phyloP scores from a whole-genome alignment of 2,797 vertebrate genomes.

The Amniataba percoides region DNA sequence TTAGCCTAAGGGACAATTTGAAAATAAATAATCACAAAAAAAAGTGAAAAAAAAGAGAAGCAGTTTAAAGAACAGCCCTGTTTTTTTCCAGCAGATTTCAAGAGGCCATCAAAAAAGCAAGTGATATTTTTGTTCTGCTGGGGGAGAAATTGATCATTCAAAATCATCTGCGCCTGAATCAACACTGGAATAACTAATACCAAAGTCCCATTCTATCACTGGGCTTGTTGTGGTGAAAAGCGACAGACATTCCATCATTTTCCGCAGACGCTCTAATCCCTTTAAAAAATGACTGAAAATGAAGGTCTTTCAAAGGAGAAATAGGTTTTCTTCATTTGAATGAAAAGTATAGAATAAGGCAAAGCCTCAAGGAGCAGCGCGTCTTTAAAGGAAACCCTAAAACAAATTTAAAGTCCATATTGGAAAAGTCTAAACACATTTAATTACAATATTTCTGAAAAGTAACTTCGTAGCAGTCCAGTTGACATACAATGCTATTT shows the following conservation, averaged over 20 bases:
- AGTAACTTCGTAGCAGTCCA: conserved; percentile 35
- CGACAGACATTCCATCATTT: conserved; percentile 79
- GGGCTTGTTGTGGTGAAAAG: conserved; percentile 77
- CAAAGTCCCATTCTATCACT: conserved; percentile 70
- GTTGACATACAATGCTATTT: conserved; percentile 29
- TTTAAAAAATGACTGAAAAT: conserved; percentile 79
- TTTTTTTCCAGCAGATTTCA: conserved; percentile 51
- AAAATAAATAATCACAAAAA: conserved; percentile 99
- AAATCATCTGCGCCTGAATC: conserved; percentile 73
- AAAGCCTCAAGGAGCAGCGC: conserved; percentile 64
- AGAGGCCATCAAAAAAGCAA: conserved; percentile 70
- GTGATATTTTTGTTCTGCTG: conserved; percentile 64
- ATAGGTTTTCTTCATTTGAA: conserved; percentile 78
- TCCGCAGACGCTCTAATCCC: conserved; percentile 77
- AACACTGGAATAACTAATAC: conserved; percentile 79
- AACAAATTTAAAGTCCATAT: conserved; percentile 68
- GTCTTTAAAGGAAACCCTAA: conserved; percentile 58
- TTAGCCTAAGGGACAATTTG: conserved; percentile 98
- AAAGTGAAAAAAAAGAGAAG: conserved; percentile 84
- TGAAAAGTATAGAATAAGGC: conserved; percentile 62
- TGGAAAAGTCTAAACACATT: conserved; percentile 67
- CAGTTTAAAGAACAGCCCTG: conserved; percentile 87
- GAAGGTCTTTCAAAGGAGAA: conserved; percentile 81
- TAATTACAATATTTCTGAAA: conserved; percentile 56
- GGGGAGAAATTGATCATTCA: conserved; percentile 71